These are phyloP conservation scores for Pachypsylla venusta DNA, from an alignment of 1,140 invertebrate species.

Conservation along the genomic window DNA sequence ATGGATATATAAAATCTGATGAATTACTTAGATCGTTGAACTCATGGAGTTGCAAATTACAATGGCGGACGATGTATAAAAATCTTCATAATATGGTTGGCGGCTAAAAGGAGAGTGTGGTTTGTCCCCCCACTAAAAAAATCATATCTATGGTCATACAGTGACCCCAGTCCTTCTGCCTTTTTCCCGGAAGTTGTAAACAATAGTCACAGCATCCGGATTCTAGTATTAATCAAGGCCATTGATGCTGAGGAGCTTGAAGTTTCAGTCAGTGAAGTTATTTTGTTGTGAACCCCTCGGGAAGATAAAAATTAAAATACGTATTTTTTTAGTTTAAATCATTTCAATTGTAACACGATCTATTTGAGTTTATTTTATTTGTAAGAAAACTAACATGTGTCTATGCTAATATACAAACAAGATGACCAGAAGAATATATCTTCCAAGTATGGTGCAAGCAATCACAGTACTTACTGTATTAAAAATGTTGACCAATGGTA, in stretches of 20 bases:
- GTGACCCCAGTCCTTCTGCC: slow-evolving; percentile 18
- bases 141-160: slow-evolving; percentile 16
- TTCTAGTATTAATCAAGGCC: slow-evolving; percentile 15
- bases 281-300: background rate
- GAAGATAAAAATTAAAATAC: background rate
- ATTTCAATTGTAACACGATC: background rate
- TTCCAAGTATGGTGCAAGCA: slow-evolving; percentile 60
- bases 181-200: slow-evolving; percentile 20
- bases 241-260: background rate
- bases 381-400: slow-evolving; percentile 8
- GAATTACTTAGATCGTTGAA: no score
- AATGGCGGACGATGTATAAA: no score
- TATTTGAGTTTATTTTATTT: background rate
- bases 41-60: no score
- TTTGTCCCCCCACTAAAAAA: background rate
- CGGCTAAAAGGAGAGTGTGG: background rate
- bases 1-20: no score
- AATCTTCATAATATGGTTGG: background rate
- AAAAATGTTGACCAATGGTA: slow-evolving; percentile 66
- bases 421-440: slow-evolving; percentile 41
- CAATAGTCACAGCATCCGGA: slow-evolving; percentile 18
- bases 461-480: slow-evolving; percentile 67
- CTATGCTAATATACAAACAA: slow-evolving; percentile 28
- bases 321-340: background rate
- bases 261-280: slow-evolving; percentile 3